Base-by-base conservation (phyloP, 1,140 invertebrate species). In the Thalassaphorura encarpata region DNA sequence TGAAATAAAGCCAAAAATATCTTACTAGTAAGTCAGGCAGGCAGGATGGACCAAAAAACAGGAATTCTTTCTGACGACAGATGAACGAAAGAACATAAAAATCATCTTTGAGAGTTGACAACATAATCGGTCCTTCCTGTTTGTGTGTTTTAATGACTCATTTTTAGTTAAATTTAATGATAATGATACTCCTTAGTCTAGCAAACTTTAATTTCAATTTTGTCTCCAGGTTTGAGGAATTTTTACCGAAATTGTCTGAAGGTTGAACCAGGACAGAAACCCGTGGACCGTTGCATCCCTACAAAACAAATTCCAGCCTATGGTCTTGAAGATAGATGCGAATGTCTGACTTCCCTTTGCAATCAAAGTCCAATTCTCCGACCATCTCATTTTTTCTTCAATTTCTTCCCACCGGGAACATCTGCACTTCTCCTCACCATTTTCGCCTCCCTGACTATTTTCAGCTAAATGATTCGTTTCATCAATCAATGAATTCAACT, bases 201-300 rank as follows among this genome's bases (percentile, higher is more conserved):
- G 6, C 18, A 24, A 15, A 18, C 15, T 49, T 49, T 33, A 49
- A 24, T 47, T 47, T 21, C 18, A 41, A 21, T 27, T 33, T 40
- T 54, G 39, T 27, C 43, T 46, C n/a, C 39, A 63, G 62, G 42
- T 11, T 23, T 58, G 18, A 18, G 41, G n/a, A 27, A 58, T 18
- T 63, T 63, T 29, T 51, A 58, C 36, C 55, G 58, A 43, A 63
- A 63, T 33, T 63, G 62, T 40, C 16, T 54, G 33, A 41, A 18
- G 6, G 16, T 19, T 11, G 26, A 45, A 31, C n/a, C 19, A 23
- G 46, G 43, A 19, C 41, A 13, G 13, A 6, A 41, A 15, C 18
- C 41, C 16, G 23, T 45, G 21, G 58, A 60, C 50, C 41, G 18
- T 46, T 60, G 62, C 36, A 45, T 15, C 11, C 42, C 45, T 19